These are phyloP conservation scores for Euura saliciscinereae DNA, from an alignment of 1,140 invertebrate species.

Conservation along the genomic window DNA sequence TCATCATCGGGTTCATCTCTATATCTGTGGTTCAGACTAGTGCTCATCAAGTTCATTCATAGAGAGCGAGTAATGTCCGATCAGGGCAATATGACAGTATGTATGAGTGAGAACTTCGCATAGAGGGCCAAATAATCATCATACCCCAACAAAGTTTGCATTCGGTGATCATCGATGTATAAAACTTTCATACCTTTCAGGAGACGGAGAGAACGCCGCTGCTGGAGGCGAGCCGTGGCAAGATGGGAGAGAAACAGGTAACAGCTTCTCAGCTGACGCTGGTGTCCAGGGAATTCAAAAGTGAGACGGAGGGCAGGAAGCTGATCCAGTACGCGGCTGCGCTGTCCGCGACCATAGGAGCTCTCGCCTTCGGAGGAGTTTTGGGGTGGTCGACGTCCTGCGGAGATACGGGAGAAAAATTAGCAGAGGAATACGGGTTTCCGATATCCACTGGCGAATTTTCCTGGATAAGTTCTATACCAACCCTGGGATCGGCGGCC, in stretches of 20 bases:
- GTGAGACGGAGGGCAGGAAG: slow-evolving; percentile 52
- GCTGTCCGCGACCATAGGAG: slow-evolving; percentile 64
- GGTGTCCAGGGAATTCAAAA: slow-evolving; percentile 48
- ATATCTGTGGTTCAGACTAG: no score
- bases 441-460: slow-evolving; percentile 58
- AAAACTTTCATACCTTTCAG: slow-evolving; percentile 23
- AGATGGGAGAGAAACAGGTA: slow-evolving; percentile 42
- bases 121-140: no score
- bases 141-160: no score
- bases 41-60: no score
- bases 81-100: no score
- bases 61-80: no score
- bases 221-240: slow-evolving; percentile 11
- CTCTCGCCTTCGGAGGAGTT: slow-evolving; percentile 27
- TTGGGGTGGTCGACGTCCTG: slow-evolving; percentile 82
- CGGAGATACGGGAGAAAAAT: slow-evolving; percentile 54
- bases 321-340: slow-evolving; percentile 74
- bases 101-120: no score
- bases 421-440: slow-evolving; percentile 63
- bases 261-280: slow-evolving; percentile 65
- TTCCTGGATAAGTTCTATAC: slow-evolving; percentile 75
- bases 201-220: slow-evolving; percentile 39
- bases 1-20: no score
- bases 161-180: no score
- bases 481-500: slow-evolving; percentile 74